These are phyloP conservation scores for Chelmon rostratus DNA, from an alignment of 2,797 vertebrate species.

Conservation along the genomic window DNA sequence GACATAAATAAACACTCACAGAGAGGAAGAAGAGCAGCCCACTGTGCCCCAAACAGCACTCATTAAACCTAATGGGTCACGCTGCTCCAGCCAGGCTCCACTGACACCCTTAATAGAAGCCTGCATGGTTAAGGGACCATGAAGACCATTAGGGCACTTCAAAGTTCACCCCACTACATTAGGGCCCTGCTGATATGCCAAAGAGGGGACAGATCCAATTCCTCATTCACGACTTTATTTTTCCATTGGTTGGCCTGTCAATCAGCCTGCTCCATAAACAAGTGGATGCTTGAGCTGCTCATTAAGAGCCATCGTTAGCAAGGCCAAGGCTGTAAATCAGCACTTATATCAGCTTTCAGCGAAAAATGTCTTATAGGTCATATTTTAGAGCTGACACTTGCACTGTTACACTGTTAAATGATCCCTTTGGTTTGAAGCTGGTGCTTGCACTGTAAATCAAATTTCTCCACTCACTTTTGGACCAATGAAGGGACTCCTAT, in stretches of 20 bases:
- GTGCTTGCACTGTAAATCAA: constrained; percentile 62
- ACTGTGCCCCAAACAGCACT: constrained; percentile 75
- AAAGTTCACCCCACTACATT: constrained; percentile 80
- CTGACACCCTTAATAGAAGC: constrained; percentile 83
- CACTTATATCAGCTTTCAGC: constrained; percentile 74
- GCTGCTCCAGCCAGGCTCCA: constrained; percentile 82
- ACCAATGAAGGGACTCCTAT: constrained; percentile 46
- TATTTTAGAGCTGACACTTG: constrained; percentile 83
- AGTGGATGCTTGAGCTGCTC: constrained; percentile 76
- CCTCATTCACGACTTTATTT: constrained; percentile 71
- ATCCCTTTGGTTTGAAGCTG: constrained; percentile 62
- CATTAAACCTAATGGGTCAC: constrained; percentile 85
- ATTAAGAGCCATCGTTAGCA: constrained; percentile 79
- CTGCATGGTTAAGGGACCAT: constrained; percentile 80
- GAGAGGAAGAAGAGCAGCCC: constrained; percentile 76
- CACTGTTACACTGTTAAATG: constrained; percentile 71
- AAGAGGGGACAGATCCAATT: constrained; percentile 78
- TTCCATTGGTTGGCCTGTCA: constrained; percentile 73
- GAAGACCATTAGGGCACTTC: constrained; percentile 86
- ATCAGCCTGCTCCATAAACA: constrained; percentile 79
- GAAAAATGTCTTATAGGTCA: constrained; percentile 89
- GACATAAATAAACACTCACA: constrained; percentile 77
- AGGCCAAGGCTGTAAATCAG: constrained; percentile 72
- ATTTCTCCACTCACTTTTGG: constrained; percentile 48
- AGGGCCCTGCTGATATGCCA: constrained; percentile 69